Base-by-base conservation (phyloP, 2,888 invertebrate species). In the Theretra japonica region DNA sequence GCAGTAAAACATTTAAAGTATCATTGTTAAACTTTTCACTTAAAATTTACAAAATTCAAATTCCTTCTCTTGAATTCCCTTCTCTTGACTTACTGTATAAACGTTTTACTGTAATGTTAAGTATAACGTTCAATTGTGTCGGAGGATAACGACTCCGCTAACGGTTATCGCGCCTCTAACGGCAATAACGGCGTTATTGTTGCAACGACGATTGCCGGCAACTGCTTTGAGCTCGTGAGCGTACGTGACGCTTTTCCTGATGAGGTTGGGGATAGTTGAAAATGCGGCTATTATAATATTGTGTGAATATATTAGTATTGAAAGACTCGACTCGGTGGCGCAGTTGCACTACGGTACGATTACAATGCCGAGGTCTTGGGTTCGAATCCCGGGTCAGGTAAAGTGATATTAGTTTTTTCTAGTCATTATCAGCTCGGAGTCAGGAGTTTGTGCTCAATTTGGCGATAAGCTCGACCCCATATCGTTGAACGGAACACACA, bases 121-220 rank as follows among this genome's bases (percentile, higher is more conserved):
- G 53, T 68, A 15, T 53, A 33, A 33, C 28, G 68, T 50, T 50
- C 68, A 59, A 72, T 72, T 69, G 65, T 56, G 62, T 71, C 58
- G 28, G 8, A 28, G 58, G 53, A 58, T 57, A 68, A 60, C 33
- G 60, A 59, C 62, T 72, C 59, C 11, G 57, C 25, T 70, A 69
- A 73, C 59, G 56, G 71, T 77, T 73, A 74, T 74, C 69, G 62
- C 69, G 71, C 70, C 73, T 74, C 73, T 73, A 71, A 71, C 41
- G 72, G 73, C 70, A 73, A 74, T 77, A 76, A 72, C 72, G 7
- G 56, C 5, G 62, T 21, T 41, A 73, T 72, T 70, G 72, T 57
- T 72, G 70, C 73, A 72, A 69, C 73, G 70, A 75, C 8, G 50
- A 68, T 57, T 73, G 65, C 48, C 48, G 48, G 65, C 62, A 65